Evolutionary conservation across 2,797 vertebrate genomes (phyloP), one percentile per base, ranked within the genome.

Genomic region (Carcharodon carcharias): DNA sequence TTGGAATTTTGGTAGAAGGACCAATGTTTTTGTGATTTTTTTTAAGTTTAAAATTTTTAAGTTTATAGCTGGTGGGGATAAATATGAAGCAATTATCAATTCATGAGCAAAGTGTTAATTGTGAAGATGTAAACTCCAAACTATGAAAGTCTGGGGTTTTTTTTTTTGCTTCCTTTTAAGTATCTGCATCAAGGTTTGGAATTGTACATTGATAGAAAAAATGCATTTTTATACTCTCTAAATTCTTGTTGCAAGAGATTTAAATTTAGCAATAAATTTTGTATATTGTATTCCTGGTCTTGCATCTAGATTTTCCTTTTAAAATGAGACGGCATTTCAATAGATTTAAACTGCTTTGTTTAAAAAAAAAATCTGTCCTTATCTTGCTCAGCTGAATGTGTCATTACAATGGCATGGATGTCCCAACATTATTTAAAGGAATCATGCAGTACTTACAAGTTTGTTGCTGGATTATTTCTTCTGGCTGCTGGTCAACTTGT

Each of bases 181-280:
- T 95, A 95, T 31, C 50, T 73, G 12, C 40, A 95, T 95, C 93
- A 69, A 95, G 67, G 14, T 56, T 95, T 95, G 16, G 69, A 77
- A 95, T 95, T 77, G 50, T 77, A 95, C 28, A 56, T 92, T 18
- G 88, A 63, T n/a, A 92, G 77, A 95, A 56, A 63, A 65, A 71
- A 71, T 95, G 45, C 54, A 54, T 95, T 95, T 95, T 58, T 58
- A 58, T 95, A 77, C 58, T 77, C 50, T 54, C 63, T 16, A 40
- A 95, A 95, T 18, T 58, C 21, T 40, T 88, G 85, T 58, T 65
- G 28, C 69, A 95, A n/a, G 50, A 77, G 45, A 21, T 92, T 50
- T 67, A 69, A 95, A 77, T 69, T 95, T 95, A 40, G 40, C 67
- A 95, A 73, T 95, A 71, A 73, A 95, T 95, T 95, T 77, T 95